phyloP scores from a whole-genome alignment of 1,140 invertebrate genomes.

The Saccostrea glomerata region DNA sequence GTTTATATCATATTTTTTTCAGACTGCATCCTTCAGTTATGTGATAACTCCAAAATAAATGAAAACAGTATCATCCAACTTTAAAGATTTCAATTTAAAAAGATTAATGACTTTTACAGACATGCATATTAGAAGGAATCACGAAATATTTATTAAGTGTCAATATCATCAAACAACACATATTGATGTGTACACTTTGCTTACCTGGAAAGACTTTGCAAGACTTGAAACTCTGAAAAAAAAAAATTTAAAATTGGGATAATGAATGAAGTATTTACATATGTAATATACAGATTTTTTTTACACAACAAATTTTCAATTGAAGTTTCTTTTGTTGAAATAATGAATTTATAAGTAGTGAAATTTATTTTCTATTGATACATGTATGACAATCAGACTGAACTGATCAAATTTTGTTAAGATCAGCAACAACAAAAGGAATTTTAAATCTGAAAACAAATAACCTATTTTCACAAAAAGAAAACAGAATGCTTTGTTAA shows the following conservation, averaged over 20 bases:
- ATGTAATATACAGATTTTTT: too few relatives aligned
- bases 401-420: too few relatives aligned
- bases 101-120: not conserved
- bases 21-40: not conserved
- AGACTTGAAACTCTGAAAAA: slow-evolving; percentile 65
- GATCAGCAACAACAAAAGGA: too few relatives aligned
- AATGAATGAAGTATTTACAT: too few relatives aligned
- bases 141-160: not conserved
- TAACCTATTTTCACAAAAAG: too few relatives aligned
- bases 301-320: too few relatives aligned
- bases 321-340: too few relatives aligned
- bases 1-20: not conserved
- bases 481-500: too few relatives aligned
- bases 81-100: slow-evolving; percentile 5
- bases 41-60: not conserved
- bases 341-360: too few relatives aligned
- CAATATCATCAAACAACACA: not conserved
- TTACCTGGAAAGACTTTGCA: slow-evolving; percentile 63
- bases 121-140: not conserved
- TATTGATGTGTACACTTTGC: not conserved
- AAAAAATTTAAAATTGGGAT: not conserved
- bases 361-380: too few relatives aligned
- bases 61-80: not conserved
- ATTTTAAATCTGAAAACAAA: too few relatives aligned
- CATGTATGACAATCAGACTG: too few relatives aligned